Evolutionary conservation across 2,888 invertebrate genomes (phyloP), one percentile per base, ranked within the genome.

Genomic region (Cheilosia soror): DNA sequence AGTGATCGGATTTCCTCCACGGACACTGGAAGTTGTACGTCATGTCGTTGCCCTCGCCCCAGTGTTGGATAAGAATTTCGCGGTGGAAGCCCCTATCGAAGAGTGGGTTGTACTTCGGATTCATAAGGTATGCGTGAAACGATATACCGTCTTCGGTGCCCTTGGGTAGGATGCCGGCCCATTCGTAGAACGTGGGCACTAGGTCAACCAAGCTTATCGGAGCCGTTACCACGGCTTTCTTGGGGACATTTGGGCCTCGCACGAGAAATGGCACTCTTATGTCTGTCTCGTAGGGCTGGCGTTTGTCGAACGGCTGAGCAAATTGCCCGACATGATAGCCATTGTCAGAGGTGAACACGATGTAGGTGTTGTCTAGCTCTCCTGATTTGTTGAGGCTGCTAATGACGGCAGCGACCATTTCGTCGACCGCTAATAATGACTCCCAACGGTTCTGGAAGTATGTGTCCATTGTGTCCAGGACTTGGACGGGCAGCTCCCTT

Each of bases 261-360:
- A 98, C 94, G 58, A 97, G 89, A 4, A 98, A 93, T 0, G 98
- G 98, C 0, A 98, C 95, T 88, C 95, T 94, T 53, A 98, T 95
- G 90, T 98, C 98, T 0, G 97, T 95, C 90, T 98, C 97, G 91
- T 98, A 98, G 0, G 97, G 96, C 89, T 97, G 97, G 1, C 98
- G 93, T 90, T 98, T 98, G 92, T 98, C 98, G 93, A 95, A 95
- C 0, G 97, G 96, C 93, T 97, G 95, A 2, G 96, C 95, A 92
- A 97, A 98, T 93, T 98, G 98, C 11, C 98, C 97, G 88, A 98
- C 93, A 92, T 98, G 98, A 92, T 95, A 98, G 27, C 98, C 98
- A 92, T 98, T 97, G 90, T 98, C 98, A 0, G 98, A 98, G 0
- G 97, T 96, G 89, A 95, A 97, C 65, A 98, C 94, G 0, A 98